Percentiles rank a stretch among this genome's conserved stretches.
Conservation (phyloP, 2,797 vertebrate species). For the Sebastes alutus region DNA sequence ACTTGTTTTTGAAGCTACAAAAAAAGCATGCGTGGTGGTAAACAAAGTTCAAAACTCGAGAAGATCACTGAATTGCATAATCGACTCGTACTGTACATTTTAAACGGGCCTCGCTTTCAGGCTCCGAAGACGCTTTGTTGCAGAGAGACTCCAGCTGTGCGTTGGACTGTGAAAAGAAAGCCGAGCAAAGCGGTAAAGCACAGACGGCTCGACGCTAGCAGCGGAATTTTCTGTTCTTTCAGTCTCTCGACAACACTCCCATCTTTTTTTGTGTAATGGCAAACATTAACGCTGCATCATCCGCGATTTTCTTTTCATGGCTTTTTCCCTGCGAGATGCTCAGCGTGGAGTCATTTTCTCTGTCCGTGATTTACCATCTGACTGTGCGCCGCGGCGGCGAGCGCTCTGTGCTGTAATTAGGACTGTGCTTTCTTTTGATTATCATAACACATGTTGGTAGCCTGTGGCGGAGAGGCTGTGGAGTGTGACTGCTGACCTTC, state of each 20-base stretch:
- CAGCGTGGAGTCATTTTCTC: constrained; percentile 34
- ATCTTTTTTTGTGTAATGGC: constrained; percentile 20
- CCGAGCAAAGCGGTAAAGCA: constrained; percentile 25
- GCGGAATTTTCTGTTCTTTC: constrained; percentile 27
- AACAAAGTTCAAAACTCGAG: constrained; percentile 8
- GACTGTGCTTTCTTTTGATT: constrained; percentile 61
- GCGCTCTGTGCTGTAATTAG: constrained; percentile 57
- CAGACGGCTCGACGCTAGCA: neutral
- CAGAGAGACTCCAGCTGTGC: constrained; percentile 34
- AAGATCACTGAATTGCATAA: constrained; percentile 5
- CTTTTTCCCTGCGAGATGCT: constrained; percentile 11
- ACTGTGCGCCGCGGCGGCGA: constrained; percentile 5
- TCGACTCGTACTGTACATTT: constrained; percentile 11
- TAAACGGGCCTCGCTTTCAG: constrained; percentile 14
- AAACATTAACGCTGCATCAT: constrained; percentile 42
- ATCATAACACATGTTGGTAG: constrained; percentile 59
- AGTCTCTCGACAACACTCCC: constrained; percentile 10
- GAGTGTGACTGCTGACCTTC: constrained; percentile 70
- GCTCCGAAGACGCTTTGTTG: constrained; percentile 15
- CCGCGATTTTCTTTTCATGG: constrained; percentile 5
- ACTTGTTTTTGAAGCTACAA: neutral
- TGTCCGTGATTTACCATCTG: constrained; percentile 40
- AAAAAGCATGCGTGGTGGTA: neutral
- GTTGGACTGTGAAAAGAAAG: constrained; percentile 41
- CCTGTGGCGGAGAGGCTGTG: constrained; percentile 45